These are phyloP conservation scores for Mycogona germanica DNA, from an alignment of 2,888 invertebrate genomes.

Conservation along the genomic window DNA sequence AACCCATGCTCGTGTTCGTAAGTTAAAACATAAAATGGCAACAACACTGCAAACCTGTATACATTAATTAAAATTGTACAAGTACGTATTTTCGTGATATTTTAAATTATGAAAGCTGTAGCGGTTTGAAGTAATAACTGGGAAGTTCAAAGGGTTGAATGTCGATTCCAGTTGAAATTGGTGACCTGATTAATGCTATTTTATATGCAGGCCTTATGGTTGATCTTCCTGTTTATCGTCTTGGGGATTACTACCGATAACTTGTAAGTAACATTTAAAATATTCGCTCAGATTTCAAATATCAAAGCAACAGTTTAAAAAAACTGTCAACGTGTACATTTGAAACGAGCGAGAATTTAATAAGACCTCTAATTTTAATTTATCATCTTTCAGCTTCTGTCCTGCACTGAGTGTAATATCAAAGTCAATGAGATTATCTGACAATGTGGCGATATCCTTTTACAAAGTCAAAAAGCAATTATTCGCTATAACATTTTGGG, in stretches of 20 bases:
- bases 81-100: too few relatives aligned
- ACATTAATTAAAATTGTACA: constrained; percentile 21
- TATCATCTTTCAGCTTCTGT: constrained; percentile 38
- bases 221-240: constrained; percentile 41
- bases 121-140: too few relatives aligned
- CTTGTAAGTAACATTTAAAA: constrained; percentile 39
- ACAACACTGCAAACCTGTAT: not conserved
- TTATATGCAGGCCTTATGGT: constrained; percentile 35
- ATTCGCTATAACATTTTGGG: too few relatives aligned
- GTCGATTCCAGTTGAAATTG: too few relatives aligned
- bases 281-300: constrained; percentile 1
- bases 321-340: too few relatives aligned
- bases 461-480: too few relatives aligned
- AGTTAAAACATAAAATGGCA: constrained; percentile 18
- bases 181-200: not conserved
- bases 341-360: too few relatives aligned
- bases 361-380: too few relatives aligned
- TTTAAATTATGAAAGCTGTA: too few relatives aligned
- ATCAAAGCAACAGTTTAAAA: constrained; percentile 27
- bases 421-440: constrained; percentile 38
- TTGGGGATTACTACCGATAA: constrained; percentile 45
- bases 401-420: constrained; percentile 42
- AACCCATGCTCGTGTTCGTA: constrained; percentile 31
- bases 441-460: constrained; percentile 38
- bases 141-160: too few relatives aligned